Conservation (phyloP, 1,140 invertebrate genomes). For the Papilio polyxenes region DNA sequence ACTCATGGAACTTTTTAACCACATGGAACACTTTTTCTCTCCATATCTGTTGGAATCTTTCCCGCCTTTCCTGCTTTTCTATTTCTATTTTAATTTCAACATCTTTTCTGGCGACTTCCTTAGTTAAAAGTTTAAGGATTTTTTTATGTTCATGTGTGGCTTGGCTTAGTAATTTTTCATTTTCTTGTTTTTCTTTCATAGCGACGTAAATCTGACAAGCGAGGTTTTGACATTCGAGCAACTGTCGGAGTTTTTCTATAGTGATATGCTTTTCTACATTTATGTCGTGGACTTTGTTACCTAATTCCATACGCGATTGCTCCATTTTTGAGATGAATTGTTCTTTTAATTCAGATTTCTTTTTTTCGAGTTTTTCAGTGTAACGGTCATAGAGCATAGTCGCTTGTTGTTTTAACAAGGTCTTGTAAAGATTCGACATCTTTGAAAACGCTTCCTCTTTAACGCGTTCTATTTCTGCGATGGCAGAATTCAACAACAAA, state of each 20-base stretch:
- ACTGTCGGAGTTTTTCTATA: conserved; percentile 61
- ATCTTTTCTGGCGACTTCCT: conserved; percentile 57
- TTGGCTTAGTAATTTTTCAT: conserved; percentile 54
- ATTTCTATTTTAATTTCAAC: conserved; percentile 60
- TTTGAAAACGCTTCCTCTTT: conserved; percentile 52
- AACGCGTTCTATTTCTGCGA: conserved; percentile 55
- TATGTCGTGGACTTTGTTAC: conserved; percentile 61
- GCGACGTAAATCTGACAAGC: conserved; percentile 74
- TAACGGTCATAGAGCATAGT: conserved; percentile 60
- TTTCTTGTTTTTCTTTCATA: conserved; percentile 66
- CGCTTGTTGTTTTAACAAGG: conserved; percentile 60
- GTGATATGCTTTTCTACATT: conserved; percentile 68
- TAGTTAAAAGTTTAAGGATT: conserved; percentile 53
- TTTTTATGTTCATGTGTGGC: conserved; percentile 61
- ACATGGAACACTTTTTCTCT: conserved; percentile 68
- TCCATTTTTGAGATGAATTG: conserved; percentile 58
- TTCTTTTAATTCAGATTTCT: conserved; percentile 57
- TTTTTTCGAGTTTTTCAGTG: conserved; percentile 51
- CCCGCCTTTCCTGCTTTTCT: conserved; percentile 59
- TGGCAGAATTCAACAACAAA: conserved; percentile 56
- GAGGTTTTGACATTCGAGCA: conserved; percentile 67
- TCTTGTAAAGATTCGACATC: conserved; percentile 56
- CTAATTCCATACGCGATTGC: conserved; percentile 46
- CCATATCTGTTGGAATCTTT: conserved; percentile 64
- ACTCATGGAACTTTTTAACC: conserved; percentile 70